Evolutionary conservation across 2,888 invertebrate genomes (phyloP).

Genomic region (Amorpha juglandis): DNA sequence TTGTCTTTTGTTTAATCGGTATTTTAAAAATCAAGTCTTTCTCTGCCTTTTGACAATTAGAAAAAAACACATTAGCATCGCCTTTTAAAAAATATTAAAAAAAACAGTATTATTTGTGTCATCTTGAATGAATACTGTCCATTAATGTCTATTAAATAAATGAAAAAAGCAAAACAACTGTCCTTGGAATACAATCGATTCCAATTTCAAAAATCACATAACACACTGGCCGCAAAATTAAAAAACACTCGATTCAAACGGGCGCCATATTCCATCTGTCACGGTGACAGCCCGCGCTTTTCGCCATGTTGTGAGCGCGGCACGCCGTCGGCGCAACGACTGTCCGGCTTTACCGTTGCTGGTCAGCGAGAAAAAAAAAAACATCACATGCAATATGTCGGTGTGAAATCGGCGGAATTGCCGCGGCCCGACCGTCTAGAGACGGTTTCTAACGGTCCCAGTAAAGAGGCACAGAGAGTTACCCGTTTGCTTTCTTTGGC

Average conservation of each 20-base stretch:
- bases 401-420: slow-evolving; percentile 76
- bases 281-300: slow-evolving; percentile 31
- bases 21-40: background rate
- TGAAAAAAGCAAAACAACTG: background rate
- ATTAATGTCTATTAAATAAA: background rate
- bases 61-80: background rate
- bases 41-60: slow-evolving; percentile 2
- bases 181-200: background rate
- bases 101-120: background rate
- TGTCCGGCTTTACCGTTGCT: slow-evolving; percentile 31
- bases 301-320: slow-evolving; percentile 54
- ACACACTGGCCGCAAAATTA: background rate
- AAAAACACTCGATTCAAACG: background rate
- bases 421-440: slow-evolving; percentile 43
- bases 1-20: background rate
- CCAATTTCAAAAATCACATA: background rate
- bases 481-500: slow-evolving; percentile 32
- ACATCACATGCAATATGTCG: slow-evolving; percentile 61
- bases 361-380: slow-evolving; percentile 26
- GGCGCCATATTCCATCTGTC: slow-evolving; percentile 29
- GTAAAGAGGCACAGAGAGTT: slow-evolving; percentile 43
- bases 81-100: background rate
- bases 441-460: slow-evolving; percentile 73
- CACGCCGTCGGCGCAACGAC: slow-evolving; percentile 51
- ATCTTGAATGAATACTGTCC: background rate